These are phyloP conservation scores for Silurus lanzhouensis DNA, from an alignment of 2,797 vertebrate genomes.

Conservation along the genomic window DNA sequence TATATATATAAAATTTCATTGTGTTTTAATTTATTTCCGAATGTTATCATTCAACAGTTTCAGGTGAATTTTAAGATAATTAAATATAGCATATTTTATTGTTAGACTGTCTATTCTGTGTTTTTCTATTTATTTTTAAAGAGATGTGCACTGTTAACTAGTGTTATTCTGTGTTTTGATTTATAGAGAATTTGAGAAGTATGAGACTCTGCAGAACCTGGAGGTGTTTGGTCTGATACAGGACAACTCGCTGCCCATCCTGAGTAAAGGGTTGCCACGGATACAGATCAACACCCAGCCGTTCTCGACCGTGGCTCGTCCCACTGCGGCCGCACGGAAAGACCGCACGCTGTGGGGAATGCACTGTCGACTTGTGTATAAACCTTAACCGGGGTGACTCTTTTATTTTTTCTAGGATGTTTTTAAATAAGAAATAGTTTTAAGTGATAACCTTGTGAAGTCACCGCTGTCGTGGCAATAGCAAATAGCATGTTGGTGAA, in stretches of 20 bases:
- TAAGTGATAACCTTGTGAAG: slow-evolving; percentile 1
- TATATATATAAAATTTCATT: too few species aligned
- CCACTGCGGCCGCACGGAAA: slow-evolving; percentile 70
- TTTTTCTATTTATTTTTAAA: neutral
- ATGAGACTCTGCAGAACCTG: slow-evolving; percentile 78
- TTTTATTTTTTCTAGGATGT: slow-evolving; percentile 11
- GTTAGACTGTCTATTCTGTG: too few species aligned
- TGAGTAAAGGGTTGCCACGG: slow-evolving; percentile 78
- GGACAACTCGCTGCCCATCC: slow-evolving; percentile 74
- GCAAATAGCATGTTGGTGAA: neutral
- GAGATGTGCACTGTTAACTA: neutral
- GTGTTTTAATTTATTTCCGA: neutral
- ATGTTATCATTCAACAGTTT: neutral
- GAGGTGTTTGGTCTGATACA: slow-evolving; percentile 88
- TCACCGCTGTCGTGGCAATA: neutral
- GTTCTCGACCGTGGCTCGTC: slow-evolving; percentile 84
- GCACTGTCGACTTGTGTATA: slow-evolving; percentile 76
- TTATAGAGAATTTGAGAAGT: slow-evolving; percentile 80
- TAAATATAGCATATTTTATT: too few species aligned
- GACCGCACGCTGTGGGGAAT: slow-evolving; percentile 83
- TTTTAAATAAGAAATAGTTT: slow-evolving; percentile 1
- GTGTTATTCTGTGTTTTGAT: neutral
- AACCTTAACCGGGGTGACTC: slow-evolving; percentile 39
- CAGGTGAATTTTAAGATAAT: neutral
- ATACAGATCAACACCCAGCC: slow-evolving; percentile 82